These are phyloP conservation scores for Seriola aureovittata DNA, from an alignment of 2,113 vertebrate genomes.

Conservation along the genomic window DNA sequence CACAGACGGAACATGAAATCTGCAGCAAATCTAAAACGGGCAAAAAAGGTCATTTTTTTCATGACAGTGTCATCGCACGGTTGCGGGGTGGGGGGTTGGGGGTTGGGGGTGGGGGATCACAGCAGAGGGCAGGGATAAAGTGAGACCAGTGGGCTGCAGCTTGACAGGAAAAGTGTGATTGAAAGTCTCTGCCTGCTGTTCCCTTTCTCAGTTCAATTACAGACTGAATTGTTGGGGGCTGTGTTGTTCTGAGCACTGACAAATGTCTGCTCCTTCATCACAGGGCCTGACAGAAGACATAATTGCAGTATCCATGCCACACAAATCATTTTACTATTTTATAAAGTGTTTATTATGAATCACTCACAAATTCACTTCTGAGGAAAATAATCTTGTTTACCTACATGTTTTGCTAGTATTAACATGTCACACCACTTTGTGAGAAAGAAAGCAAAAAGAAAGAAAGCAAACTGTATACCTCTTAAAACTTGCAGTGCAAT, in stretches of 20 bases:
- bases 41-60: constrained; percentile 71
- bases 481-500: constrained; percentile 78
- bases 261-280: constrained; percentile 75
- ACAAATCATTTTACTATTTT: constrained; percentile 80
- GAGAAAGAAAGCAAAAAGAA: constrained; percentile 68
- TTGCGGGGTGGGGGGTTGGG: constrained; percentile 56
- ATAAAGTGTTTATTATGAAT: constrained; percentile 76
- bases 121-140: constrained; percentile 43
- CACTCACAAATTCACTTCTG: constrained; percentile 79
- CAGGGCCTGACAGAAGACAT: constrained; percentile 68
- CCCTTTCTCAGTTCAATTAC: constrained; percentile 70
- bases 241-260: constrained; percentile 73
- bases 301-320: constrained; percentile 78
- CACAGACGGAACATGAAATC: constrained; percentile 78
- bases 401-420: constrained; percentile 84
- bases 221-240: constrained; percentile 69
- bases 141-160: constrained; percentile 50
- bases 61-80: constrained; percentile 76
- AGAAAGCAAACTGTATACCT: constrained; percentile 71
- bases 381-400: constrained; percentile 76
- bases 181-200: constrained; percentile 69
- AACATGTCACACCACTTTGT: constrained; percentile 72
- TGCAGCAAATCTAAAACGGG: constrained; percentile 77
- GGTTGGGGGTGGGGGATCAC: constrained; percentile 62
- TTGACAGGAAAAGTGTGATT: constrained; percentile 55